Evolutionary conservation across 2,797 vertebrate species (phyloP).

Genomic region (Adrianichthys oophorus): DNA sequence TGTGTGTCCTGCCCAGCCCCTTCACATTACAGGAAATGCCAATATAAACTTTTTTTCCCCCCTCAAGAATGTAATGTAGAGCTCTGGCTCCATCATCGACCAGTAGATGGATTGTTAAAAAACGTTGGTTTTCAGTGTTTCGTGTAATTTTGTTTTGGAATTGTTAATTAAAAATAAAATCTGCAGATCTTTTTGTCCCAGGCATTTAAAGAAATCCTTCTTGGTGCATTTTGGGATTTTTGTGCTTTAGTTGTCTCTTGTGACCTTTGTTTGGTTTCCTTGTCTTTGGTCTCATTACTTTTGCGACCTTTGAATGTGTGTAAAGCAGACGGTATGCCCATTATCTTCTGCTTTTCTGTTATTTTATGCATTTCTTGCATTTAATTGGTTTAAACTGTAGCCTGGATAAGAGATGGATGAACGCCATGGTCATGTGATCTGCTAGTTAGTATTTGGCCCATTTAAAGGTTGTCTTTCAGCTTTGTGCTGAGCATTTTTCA

Average conservation of each 20-base stretch:
- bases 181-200: no score
- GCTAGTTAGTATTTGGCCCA: no score
- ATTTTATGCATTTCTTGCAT: slow-evolving; percentile 3
- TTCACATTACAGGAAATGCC: slow-evolving; percentile 79
- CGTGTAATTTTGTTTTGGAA: no score
- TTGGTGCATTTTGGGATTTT: slow-evolving; percentile 17
- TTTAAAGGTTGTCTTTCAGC: no score
- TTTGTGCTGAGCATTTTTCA: no score
- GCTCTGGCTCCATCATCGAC: slow-evolving; percentile 28
- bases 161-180: no score
- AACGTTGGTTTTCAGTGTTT: no score
- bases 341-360: slow-evolving; percentile 34
- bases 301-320: slow-evolving; percentile 31
- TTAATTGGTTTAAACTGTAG: no score
- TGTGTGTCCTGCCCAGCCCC: slow-evolving; percentile 58
- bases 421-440: no score
- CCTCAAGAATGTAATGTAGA: slow-evolving; percentile 34
- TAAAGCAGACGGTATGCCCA: slow-evolving; percentile 35
- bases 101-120: no score
- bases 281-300: slow-evolving; percentile 50
- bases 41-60: slow-evolving; percentile 60
- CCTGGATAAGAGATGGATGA: no score
- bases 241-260: slow-evolving; percentile 60
- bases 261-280: slow-evolving; percentile 60
- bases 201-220: no score